Conservation (phyloP, 2,888 invertebrate genomes). For the Hydrotaea diabolus region DNA sequence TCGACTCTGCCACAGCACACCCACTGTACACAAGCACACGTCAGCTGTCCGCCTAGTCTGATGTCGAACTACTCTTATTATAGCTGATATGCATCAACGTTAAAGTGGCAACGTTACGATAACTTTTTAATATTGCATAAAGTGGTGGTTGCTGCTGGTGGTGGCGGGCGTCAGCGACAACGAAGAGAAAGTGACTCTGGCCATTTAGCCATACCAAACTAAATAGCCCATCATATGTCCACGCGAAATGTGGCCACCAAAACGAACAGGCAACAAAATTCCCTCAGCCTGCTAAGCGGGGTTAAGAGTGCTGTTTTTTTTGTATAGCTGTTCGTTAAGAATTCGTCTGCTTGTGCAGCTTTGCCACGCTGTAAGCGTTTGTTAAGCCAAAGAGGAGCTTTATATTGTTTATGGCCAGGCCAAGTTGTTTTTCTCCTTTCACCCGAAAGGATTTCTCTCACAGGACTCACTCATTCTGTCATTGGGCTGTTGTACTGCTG, state of each 20-base stretch:
- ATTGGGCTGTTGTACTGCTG: neutral
- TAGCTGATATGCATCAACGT: slow-evolving; percentile 55
- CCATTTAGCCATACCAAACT: slow-evolving; percentile 10
- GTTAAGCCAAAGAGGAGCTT: slow-evolving; percentile 18
- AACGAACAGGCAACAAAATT: neutral
- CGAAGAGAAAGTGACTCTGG: slow-evolving; percentile 16
- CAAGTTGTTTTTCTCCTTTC: neutral
- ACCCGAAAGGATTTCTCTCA: slow-evolving; percentile 8
- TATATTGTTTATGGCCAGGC: neutral
- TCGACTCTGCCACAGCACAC: neutral
- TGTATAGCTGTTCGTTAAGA: neutral
- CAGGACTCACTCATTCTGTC: neutral
- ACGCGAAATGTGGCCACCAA: neutral
- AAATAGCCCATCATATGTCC: neutral
- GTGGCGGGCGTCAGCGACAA: neutral
- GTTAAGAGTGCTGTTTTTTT: neutral
- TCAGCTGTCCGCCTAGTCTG: neutral
- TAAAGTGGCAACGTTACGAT: slow-evolving; percentile 44
- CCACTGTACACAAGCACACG: neutral
- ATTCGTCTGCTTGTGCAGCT: slow-evolving; percentile 23
- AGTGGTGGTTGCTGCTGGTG: neutral
- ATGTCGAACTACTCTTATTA: neutral
- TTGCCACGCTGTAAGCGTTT: slow-evolving; percentile 11
- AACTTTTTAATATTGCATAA: slow-evolving; percentile 7
- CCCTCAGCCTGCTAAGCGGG: neutral